These are phyloP conservation scores for Orthosia gothica DNA, from an alignment of 2,888 invertebrate genomes.

Conservation along the genomic window DNA sequence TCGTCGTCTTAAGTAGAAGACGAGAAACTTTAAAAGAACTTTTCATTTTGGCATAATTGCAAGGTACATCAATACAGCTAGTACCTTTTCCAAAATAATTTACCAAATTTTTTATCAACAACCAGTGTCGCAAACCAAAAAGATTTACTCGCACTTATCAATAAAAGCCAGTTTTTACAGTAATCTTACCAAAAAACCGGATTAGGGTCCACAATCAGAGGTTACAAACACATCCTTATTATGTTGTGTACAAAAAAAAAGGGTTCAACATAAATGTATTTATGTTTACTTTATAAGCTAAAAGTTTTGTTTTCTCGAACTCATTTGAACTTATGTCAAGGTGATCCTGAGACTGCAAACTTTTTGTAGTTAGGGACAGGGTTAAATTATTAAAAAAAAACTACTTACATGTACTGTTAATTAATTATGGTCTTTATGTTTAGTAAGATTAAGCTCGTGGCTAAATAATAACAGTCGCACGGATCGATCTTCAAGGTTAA, in stretches of 20 bases:
- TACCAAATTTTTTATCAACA: conserved; percentile 3
- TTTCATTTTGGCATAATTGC: too few species aligned
- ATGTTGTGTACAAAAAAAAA: conserved; percentile 40
- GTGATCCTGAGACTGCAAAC: conserved; percentile 21
- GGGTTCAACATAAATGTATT: conserved; percentile 2
- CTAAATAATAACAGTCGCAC: too few species aligned
- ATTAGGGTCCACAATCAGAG: conserved; percentile 1
- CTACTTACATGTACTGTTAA: not conserved
- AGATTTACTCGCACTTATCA: conserved; percentile 16
- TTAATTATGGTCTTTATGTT: not conserved
- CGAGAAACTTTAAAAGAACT: not conserved
- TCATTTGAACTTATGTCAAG: conserved; percentile 47
- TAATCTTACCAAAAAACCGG: conserved; percentile 31
- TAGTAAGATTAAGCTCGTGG: too few species aligned
- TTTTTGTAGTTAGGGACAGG: not conserved
- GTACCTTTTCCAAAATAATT: not conserved
- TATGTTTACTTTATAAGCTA: conserved; percentile 26
- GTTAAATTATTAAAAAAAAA: not conserved
- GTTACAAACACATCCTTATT: conserved; percentile 5
- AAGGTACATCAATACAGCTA: not conserved
- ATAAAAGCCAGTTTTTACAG: conserved; percentile 25
- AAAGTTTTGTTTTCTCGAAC: conserved; percentile 30
- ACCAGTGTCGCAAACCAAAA: not conserved
- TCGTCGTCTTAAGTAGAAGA: too few species aligned
- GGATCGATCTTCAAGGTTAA: too few species aligned